Base-by-base conservation (phyloP, 2,797 vertebrate genomes). In the Trichosurus vulpecula region DNA sequence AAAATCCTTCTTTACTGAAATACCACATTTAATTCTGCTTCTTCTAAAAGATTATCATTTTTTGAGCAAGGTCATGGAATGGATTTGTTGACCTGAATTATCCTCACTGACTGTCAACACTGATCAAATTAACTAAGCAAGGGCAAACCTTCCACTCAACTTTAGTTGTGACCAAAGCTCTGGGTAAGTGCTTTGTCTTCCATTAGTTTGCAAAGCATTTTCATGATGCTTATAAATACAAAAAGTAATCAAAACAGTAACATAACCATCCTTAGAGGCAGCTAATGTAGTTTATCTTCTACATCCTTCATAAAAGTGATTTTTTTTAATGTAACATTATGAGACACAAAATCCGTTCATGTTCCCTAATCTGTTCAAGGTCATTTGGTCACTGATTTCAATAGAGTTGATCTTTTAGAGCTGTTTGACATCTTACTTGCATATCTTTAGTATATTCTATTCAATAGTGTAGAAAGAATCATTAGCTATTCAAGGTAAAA, bases 401-500 rank as follows among this genome's bases (percentile, higher is more conserved):
- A 97, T 96, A 94, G 92, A 98, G 94, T 81, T 61, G 3, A 94
- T 96, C 97, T 96, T 95, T 96, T 94, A 89, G 89, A 98, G 95
- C 47, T 97, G 95, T 97, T 11, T 98, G 95, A 98, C 97, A 97
- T 97, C 97, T 56, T 97, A 92, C 96, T 97, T 97, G 94, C 91
- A 96, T 94, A 96, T 98, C 97, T 96, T 98, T 96, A 96, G 91
- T 54, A 35, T 96, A 94, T 94, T 97, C 96, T 97, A 96, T 98
- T 98, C 95, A 97, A 97, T 97, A 98, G 52, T 97, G 96, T 35
- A 96, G 55, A 91, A 98, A 97, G 96, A 95, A 97, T 98, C 97
- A 98, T 99, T 98, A 98, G 97, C 94, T 98, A 98, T 98, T 98
- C 98, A 98, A 98, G 97, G 96, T 98, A 98, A 98, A 98, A 98